phyloP scores from a whole-genome alignment of 2,797 vertebrate species.

The Chromis chromis region DNA sequence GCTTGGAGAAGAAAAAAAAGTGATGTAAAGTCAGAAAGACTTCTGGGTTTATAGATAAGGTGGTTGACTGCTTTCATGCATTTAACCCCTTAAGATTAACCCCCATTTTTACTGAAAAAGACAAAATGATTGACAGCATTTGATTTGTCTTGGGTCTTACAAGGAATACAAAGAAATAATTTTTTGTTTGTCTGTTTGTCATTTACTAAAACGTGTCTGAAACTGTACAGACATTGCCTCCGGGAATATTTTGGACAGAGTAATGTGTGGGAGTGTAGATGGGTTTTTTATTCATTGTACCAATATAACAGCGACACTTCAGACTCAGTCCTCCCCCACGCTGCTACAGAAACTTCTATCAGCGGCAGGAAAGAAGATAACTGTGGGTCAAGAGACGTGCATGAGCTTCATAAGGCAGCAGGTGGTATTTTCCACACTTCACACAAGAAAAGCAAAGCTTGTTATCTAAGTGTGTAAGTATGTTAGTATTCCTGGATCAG shows the following conservation, averaged over 20 bases:
- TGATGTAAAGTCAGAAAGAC: no score
- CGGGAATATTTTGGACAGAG: background rate
- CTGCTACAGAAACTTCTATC: slow-evolving; percentile 4
- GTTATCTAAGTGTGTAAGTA: slow-evolving; percentile 10
- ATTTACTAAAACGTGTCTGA: background rate
- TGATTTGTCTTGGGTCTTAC: no score
- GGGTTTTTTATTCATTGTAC: background rate
- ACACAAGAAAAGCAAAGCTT: slow-evolving; percentile 36
- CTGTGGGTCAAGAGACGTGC: slow-evolving; percentile 19
- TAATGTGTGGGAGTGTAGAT: background rate
- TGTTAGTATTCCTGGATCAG: slow-evolving; percentile 17
- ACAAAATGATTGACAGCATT: no score
- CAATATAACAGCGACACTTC: background rate
- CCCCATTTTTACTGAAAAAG: no score
- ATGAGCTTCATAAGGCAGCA: slow-evolving; percentile 18
- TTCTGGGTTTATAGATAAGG: no score
- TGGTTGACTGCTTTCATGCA: no score
- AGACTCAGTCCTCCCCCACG: background rate
- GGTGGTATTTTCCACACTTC: slow-evolving; percentile 36
- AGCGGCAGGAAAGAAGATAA: slow-evolving; percentile 16
- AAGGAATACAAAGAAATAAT: no score
- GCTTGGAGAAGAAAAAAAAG: no score
- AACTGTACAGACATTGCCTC: background rate
- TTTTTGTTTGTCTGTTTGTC: no score
- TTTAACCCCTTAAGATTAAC: no score